Percentiles rank a stretch among this genome's conserved stretches.
phyloP scores from a whole-genome alignment of 2,113 vertebrate genomes.

The Pelodiscus sinensis region DNA sequence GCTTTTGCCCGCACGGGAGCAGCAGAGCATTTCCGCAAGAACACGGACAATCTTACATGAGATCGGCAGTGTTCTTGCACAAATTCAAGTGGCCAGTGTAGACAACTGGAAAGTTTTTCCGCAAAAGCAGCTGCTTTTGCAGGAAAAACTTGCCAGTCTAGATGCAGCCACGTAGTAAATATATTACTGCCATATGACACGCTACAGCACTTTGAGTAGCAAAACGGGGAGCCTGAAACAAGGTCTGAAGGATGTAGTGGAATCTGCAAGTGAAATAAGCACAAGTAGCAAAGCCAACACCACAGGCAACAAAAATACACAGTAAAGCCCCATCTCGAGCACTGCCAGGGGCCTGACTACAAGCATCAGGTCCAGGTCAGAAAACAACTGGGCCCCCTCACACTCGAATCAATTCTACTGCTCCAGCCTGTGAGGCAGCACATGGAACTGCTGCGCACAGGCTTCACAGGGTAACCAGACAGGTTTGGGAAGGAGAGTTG shows the following conservation, averaged over 20 bases:
- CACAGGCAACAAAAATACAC: background rate
- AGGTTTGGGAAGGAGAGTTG: background rate
- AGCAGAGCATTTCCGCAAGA: no score
- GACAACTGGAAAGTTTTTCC: no score
- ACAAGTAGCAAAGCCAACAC: background rate
- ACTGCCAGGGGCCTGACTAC: background rate
- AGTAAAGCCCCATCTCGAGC: background rate
- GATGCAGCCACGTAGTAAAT: no score
- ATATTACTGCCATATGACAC: background rate
- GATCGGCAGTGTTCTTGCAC: no score
- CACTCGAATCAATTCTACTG: background rate
- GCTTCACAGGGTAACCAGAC: background rate
- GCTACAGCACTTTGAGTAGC: background rate
- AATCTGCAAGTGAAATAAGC: background rate
- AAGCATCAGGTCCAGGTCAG: background rate
- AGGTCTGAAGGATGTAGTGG: background rate
- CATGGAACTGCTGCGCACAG: background rate
- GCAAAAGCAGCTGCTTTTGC: no score
- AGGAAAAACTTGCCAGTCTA: no score
- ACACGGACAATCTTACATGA: no score
- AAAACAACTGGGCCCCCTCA: background rate
- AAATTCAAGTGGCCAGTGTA: no score
- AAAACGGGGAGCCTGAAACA: background rate
- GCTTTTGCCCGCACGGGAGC: no score
- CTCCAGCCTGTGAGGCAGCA: background rate